Evolutionary conservation across 2,113 vertebrate genomes (phyloP).

Genomic region (Erinaceus europaeus): DNA sequence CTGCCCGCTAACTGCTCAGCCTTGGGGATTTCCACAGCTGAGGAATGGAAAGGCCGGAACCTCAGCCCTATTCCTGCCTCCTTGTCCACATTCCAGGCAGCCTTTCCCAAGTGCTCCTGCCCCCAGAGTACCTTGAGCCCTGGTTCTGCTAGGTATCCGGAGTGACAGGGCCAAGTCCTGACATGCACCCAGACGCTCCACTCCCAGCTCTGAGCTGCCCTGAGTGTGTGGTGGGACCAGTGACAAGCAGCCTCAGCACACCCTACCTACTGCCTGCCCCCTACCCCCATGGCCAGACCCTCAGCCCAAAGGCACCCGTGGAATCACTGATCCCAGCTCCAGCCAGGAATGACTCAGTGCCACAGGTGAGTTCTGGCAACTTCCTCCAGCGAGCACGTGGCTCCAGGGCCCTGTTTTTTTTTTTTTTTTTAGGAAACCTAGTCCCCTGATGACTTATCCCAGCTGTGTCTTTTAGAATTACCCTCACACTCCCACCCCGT

Average conservation of each 20-base stretch:
- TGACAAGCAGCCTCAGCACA: not conserved
- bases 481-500: not conserved
- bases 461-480: too few species aligned
- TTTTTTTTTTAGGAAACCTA: not conserved
- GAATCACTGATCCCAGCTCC: not conserved
- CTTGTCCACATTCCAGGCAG: not conserved
- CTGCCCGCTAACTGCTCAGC: not conserved
- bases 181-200: not conserved
- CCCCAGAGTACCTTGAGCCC: not conserved
- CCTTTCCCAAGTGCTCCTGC: not conserved
- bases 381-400: not conserved
- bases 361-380: not conserved
- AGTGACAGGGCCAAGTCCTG: not conserved
- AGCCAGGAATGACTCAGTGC: not conserved
- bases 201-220: too few species aligned
- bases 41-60: not conserved
- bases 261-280: not conserved
- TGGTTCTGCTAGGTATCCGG: slow-evolving; percentile 17
- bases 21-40: not conserved
- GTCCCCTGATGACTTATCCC: not conserved
- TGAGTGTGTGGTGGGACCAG: not conserved
- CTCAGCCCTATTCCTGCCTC: not conserved
- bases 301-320: not conserved
- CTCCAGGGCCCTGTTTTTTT: not conserved
- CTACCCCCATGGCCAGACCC: not conserved